These are phyloP conservation scores for Drosophila hydei DNA, from an alignment of 1,140 invertebrate genomes.

Conservation along the genomic window DNA sequence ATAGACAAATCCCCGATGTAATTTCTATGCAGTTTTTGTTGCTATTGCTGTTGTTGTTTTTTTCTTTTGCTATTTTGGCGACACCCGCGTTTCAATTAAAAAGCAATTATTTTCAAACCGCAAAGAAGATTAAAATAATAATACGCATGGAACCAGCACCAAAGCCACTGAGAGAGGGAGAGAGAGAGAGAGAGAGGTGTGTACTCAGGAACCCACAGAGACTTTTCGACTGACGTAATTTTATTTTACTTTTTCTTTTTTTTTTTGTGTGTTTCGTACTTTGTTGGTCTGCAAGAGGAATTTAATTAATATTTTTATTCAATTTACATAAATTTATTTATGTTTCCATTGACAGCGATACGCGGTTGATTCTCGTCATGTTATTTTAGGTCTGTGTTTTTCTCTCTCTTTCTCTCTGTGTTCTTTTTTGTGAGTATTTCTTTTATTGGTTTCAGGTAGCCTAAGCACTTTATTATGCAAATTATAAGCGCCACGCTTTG, in stretches of 20 bases:
- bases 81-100: conserved; percentile 65
- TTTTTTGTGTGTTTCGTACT: background rate
- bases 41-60: background rate
- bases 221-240: conserved; percentile 51
- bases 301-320: conserved; percentile 79
- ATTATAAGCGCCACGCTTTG: conserved; percentile 78
- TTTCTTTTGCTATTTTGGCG: conserved; percentile 6
- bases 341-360: conserved; percentile 63
- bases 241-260: conserved; percentile 3
- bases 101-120: conserved; percentile 65
- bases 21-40: conserved; percentile 60
- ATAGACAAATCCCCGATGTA: conserved; percentile 66
- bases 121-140: conserved; percentile 57
- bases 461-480: conserved; percentile 81
- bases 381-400: conserved; percentile 45
- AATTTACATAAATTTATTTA: conserved; percentile 82
- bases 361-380: conserved; percentile 34
- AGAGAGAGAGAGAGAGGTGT: background rate
- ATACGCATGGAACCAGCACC: background rate
- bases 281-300: conserved; percentile 41
- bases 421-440: conserved; percentile 32
- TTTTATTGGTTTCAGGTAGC: conserved; percentile 78
- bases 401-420: background rate
- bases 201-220: background rate
- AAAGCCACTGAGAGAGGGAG: background rate